These are phyloP conservation scores for Oryzias sinensis DNA, from an alignment of 2,797 vertebrate species.

Conservation along the genomic window DNA sequence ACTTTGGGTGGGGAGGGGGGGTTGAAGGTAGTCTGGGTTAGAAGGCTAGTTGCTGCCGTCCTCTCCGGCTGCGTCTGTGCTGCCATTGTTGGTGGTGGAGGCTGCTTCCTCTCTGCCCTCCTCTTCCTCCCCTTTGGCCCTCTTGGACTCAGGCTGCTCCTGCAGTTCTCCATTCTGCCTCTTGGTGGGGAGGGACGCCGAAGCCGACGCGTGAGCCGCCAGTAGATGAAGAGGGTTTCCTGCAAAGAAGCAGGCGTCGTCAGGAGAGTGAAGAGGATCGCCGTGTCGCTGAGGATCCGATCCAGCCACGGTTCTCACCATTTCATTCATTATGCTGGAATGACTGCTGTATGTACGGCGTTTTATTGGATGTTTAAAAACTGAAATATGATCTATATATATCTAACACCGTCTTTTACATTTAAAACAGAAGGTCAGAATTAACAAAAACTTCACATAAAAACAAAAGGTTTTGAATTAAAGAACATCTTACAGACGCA, in stretches of 20 bases:
- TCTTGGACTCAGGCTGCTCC: conserved; percentile 87
- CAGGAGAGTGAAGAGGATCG: neutral
- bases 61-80: conserved; percentile 68
- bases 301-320: too few species aligned
- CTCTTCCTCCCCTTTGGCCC: conserved; percentile 81
- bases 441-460: too few species aligned
- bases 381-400: too few species aligned
- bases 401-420: too few species aligned
- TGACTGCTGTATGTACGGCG: too few species aligned
- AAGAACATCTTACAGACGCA: too few species aligned
- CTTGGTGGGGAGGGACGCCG: conserved; percentile 92
- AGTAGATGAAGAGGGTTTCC: conserved; percentile 93
- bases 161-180: conserved; percentile 87
- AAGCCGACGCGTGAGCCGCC: conserved; percentile 93
- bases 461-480: too few species aligned
- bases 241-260: conserved; percentile 32
- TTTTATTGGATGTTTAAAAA: too few species aligned
- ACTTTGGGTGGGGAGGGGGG: conserved; percentile 25
- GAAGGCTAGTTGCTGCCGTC: conserved; percentile 77
- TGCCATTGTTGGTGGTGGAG: conserved; percentile 35
- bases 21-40: conserved; percentile 46
- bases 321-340: too few species aligned
- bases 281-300: too few species aligned
- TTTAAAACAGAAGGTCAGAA: too few species aligned
- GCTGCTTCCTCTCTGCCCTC: conserved; percentile 58